Evolutionary conservation across 1,140 invertebrate species (phyloP), one percentile per base, ranked within the genome.

Genomic region (Paraescarpia echinospica): DNA sequence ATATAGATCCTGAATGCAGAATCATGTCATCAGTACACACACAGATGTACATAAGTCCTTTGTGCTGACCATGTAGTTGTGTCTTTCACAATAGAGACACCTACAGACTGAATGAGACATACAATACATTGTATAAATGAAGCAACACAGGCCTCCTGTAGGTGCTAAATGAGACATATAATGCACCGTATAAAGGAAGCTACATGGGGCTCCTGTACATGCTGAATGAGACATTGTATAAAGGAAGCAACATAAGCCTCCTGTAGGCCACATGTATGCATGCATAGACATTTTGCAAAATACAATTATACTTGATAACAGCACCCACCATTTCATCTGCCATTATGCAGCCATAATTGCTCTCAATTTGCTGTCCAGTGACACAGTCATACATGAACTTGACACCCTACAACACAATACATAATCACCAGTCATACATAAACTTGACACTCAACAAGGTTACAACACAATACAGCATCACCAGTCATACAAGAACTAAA

Each of bases 321-420:
- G 59, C 22, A 77, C 59, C 59, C 93, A 95, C 98, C 99, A 99
- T 99, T 97, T 99, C 99, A 96, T 99, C 99, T 41, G 99, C 99
- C 99, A 99, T 99, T 88, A 99, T 99, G 95, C 99, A 99, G 2
- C 99, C 99, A 96, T 97, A 98, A 93, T 98, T 98, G 94, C 97
- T 97, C 93, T 98, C 97, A 93, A 99, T 99, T 95, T 98, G 97
- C 93, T 97, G 96, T 31, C 99, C 99, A 51, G 98, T 99, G 1
- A 99, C 99, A 97, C 99, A 99, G 95, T 99, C 99, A 95, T 99
- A 99, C 99, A 99, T 99, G 96, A 99, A 99, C 95, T 99, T 99
- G 0, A 99, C 99, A 41, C 99, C 99, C 97, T 97, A 94, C 48
- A 95, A 95, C 93, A 92, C 22, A 90, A 90, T 89, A 90, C 33